A percentile compares a stretch with the other conserved stretches of the same genome.
Conservation (phyloP, 2,113 vertebrate species). For the Aegotheles bennettii region DNA sequence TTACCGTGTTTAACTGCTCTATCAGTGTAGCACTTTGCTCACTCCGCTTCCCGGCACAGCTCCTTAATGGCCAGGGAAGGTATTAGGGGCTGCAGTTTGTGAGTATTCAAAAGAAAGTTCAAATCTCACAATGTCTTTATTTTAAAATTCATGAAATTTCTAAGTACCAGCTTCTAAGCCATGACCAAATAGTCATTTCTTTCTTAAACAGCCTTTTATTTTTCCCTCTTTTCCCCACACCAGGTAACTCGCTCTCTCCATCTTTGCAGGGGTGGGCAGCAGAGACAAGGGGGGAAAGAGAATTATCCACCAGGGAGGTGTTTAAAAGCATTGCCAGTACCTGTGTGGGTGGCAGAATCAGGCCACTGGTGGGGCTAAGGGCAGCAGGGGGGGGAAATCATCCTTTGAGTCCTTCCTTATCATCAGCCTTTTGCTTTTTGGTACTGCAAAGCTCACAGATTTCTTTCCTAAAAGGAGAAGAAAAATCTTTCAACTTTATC, state of each 20-base stretch:
- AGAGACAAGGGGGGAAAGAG: background rate
- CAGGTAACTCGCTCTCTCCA: background rate
- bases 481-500: background rate
- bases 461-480: background rate
- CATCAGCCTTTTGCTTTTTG: background rate
- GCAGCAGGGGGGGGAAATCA: background rate
- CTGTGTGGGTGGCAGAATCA: background rate
- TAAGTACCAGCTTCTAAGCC: conserved; percentile 54
- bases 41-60: conserved; percentile 33
- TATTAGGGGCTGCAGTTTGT: background rate
- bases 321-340: background rate
- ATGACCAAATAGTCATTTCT: conserved; percentile 15
- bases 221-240: background rate
- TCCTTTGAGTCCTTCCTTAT: background rate
- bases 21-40: conserved; percentile 30
- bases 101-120: conserved; percentile 38
- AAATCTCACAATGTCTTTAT: conserved; percentile 25
- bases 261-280: background rate
- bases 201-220: background rate
- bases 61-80: conserved; percentile 40
- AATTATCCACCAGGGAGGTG: fast-evolving
- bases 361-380: background rate
- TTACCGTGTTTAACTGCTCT: conserved; percentile 43
- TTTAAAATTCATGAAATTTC: conserved; percentile 72
- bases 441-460: fast-evolving